Base-by-base conservation (phyloP, 2,797 vertebrate species). In the Sandelia bainsii region DNA sequence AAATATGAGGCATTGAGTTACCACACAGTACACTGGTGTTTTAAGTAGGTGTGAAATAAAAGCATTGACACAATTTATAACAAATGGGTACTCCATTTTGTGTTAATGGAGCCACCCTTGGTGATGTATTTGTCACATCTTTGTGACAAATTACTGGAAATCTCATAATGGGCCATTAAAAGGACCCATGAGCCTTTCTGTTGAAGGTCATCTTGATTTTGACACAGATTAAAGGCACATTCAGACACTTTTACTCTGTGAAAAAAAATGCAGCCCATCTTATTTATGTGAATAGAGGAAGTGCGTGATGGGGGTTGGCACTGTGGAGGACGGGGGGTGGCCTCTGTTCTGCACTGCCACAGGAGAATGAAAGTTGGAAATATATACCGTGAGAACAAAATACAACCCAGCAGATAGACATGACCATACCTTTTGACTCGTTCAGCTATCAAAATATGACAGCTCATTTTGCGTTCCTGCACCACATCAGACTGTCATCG, bases 401-500 rank as follows among this genome's bases (percentile, higher is more conserved):
- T 4, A 37, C 37, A 62, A 51, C 8, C 1, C 5, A 60, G 29
- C 10, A 52, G 32, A 71, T 32, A 61, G 62, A 73, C 34, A 48
- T 17, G 61, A 77, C 67, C 2, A 71, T 32, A 48, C 25, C 17
- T 12, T 66, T 68, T 64, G 77, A 85, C 67, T 58, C 22, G 14
- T 20, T 52, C 62, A 62, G 45, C 39, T 68, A 76, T 76, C 25
- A 82, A 51, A 75, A 66, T 29, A 39, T 72, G 67, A 85, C 70
- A 65, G 68, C 64, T 60, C 62, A 68, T 77, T 85, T 72, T 79
- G 63, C 10, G 14, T 32, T 65, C 27, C 25, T 52, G 27, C 29
- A n/a, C 39, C n/a, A 23, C 53, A 49, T 37, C 16, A 19, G 49
- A 40, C 52, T 79, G 37, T 70, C 74, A 73, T 77, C 54, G 54